Conservation (phyloP, 2,113 vertebrate genomes). For the Zosterops hypoxanthus region DNA sequence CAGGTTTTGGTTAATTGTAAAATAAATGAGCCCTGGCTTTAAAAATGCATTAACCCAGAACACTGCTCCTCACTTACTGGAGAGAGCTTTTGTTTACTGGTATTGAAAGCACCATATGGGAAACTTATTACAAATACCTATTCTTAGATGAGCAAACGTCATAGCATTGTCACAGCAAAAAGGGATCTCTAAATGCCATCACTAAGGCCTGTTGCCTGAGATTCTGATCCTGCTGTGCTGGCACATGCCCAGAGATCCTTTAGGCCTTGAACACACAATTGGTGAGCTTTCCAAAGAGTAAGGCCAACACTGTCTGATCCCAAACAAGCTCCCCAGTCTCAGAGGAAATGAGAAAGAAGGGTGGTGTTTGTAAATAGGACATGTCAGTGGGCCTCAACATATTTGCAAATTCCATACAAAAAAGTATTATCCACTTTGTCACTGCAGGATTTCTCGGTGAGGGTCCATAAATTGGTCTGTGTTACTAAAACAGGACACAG, state of each 20-base stretch:
- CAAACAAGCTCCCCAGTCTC: not conserved
- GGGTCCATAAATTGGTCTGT: not conserved
- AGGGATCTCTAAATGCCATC: slow-evolving; percentile 17
- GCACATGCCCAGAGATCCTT: not conserved
- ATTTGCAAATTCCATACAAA: not conserved
- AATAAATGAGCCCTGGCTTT: slow-evolving; percentile 8
- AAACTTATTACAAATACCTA: slow-evolving; percentile 23
- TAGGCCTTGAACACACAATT: not conserved
- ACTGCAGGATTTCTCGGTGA: not conserved
- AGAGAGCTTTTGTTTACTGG: slow-evolving; percentile 51
- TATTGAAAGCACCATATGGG: slow-evolving; percentile 21
- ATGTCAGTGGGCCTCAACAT: not conserved
- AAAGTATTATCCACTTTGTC: not conserved
- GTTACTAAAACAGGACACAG: not conserved
- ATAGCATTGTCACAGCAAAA: slow-evolving; percentile 48
- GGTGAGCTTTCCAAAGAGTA: not conserved
- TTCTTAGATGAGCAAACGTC: slow-evolving; percentile 59
- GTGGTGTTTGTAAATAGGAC: not conserved
- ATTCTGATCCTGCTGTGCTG: not conserved
- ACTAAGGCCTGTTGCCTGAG: slow-evolving; percentile 6
- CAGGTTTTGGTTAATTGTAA: slow-evolving; percentile 51
- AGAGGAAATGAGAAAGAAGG: not conserved
- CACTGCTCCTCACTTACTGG: not conserved
- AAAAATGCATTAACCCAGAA: not conserved
- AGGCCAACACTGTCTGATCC: not conserved